phyloP scores from a whole-genome alignment of 2,113 vertebrate species.

The Bubalus kerabau region DNA sequence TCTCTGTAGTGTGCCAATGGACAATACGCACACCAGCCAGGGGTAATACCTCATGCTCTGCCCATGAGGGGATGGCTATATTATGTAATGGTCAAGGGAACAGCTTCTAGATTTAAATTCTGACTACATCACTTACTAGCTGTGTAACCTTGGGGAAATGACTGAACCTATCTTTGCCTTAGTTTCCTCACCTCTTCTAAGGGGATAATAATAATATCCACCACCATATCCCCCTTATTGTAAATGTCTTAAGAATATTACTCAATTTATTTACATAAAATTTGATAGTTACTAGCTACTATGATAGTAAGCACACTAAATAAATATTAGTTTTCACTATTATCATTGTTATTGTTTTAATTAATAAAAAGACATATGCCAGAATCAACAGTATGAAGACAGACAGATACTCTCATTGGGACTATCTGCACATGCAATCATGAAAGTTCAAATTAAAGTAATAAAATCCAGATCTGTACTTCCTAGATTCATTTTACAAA shows the following conservation, averaged over 20 bases:
- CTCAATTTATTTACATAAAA: neutral
- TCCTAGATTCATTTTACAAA: neutral
- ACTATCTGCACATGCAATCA: neutral
- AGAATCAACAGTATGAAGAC: neutral
- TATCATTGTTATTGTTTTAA: neutral
- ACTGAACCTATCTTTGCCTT: neutral
- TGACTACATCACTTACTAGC: neutral
- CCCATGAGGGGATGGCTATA: neutral
- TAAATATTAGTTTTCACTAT: constrained; percentile 23
- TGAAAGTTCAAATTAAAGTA: neutral
- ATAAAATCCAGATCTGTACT: constrained; percentile 1
- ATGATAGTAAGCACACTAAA: neutral
- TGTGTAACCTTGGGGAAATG: neutral
- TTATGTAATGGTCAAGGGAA: neutral
- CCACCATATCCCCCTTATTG: neutral
- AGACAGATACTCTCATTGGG: neutral
- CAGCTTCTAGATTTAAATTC: neutral
- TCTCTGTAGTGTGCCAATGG: too few species aligned
- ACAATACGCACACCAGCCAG: neutral
- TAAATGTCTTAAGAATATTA: neutral
- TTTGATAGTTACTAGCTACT: neutral
- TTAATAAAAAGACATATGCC: neutral
- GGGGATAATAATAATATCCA: neutral
- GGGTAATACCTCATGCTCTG: neutral
- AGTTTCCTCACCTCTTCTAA: neutral